Base-by-base conservation (phyloP, 2,888 invertebrate species). In the Patella depressa region DNA sequence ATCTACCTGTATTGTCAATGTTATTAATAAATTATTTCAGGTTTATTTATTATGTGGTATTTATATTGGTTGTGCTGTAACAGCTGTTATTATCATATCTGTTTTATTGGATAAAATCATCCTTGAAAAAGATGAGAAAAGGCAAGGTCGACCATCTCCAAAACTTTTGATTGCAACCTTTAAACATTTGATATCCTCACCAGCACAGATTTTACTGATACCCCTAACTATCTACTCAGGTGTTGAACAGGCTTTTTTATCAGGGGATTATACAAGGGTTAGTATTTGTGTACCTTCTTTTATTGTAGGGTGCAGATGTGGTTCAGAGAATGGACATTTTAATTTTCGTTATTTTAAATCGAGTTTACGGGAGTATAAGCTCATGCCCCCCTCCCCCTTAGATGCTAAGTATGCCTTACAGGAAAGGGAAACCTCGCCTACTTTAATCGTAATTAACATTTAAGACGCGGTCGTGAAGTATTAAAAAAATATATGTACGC, bases 141-240 rank as follows among this genome's bases (percentile, higher is more conserved):
- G 71, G 53, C 45, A 69, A 45, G 73, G 73, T 19, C 79, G 77
- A 57, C 82, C 85, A n/a, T 86, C 85, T 11, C 76, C 82, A 14
- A 73, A 79, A 3, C 84, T 88, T n/a, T 71, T 86, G 17, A 59
- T 86, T 1, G 84, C 97, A 19, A 98, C 98, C 0, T 95, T 96
- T 80, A 95, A 95, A 90, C 98, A 98, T 90, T 93, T 97, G 89
- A 96, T 95, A 92, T 96, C 81, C 7, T 84, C 97, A 90, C 96
- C 96, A 0, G 96, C 97, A 90, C 98, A 98, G 89, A 95, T 98
- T 88, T 93, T 98, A 9, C 94, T 99, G 57, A 97, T 98, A 82
- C 98, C 98, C 1, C 95, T 99, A 81, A 99, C 98, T 0, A 93
- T 99, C 74, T 99, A 97, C 95, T 97, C 98, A 87, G 98, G 98